phyloP scores from a whole-genome alignment of 2,888 invertebrate species.

The Hypselothyrea guttata region DNA sequence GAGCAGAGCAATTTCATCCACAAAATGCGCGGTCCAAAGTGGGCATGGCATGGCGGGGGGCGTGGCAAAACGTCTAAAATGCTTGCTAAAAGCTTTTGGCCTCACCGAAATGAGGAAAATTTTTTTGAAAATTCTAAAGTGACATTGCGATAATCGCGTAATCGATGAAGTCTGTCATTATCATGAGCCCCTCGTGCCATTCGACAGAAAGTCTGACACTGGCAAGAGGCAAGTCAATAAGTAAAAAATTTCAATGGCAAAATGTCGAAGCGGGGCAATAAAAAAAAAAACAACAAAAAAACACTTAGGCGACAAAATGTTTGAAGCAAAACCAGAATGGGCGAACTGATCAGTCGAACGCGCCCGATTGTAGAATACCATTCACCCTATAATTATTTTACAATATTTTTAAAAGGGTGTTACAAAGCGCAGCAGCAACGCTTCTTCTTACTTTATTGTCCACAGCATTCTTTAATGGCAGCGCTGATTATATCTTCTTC shows the following conservation, averaged over 20 bases:
- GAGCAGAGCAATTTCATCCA: conserved; percentile 70
- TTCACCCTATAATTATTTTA: too few species aligned
- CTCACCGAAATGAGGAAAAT: conserved; percentile 60
- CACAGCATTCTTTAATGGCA: too few species aligned
- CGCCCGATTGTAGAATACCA: too few species aligned
- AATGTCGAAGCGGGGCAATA: conserved; percentile 31
- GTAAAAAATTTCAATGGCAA: conserved; percentile 55
- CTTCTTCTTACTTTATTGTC: too few species aligned
- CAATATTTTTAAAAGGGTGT: too few species aligned
- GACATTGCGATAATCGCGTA: conserved; percentile 76
- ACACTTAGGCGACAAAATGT: conserved; percentile 54
- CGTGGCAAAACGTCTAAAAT: conserved; percentile 39
- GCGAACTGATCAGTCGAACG: too few species aligned
- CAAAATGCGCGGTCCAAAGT: conserved; percentile 41
- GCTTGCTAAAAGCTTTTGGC: conserved; percentile 69
- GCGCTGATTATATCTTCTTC: too few species aligned
- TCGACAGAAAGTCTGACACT: conserved; percentile 14
- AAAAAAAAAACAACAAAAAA: conserved; percentile 48
- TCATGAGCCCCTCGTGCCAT: conserved; percentile 53
- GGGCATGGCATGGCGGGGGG: conserved; percentile 17
- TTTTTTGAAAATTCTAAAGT: conserved; percentile 67
- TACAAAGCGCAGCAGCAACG: too few species aligned
- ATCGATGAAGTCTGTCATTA: conserved; percentile 78
- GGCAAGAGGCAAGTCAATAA: conserved; percentile 67
- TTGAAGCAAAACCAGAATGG: conserved; percentile 17